phyloP scores from a whole-genome alignment of 2,888 invertebrate genomes.

The Cynaeus angustus region DNA sequence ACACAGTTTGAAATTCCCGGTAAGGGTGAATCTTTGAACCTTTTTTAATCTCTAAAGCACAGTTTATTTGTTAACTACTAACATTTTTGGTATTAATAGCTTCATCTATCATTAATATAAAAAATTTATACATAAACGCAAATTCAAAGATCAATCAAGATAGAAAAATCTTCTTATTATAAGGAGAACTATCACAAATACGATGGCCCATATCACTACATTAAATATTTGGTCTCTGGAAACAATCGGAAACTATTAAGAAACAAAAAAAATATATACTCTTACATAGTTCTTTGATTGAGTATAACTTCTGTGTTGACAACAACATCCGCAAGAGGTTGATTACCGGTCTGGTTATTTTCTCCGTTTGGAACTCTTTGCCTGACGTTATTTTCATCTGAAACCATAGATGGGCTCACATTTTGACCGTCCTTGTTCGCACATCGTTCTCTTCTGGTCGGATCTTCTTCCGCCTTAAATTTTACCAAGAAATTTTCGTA shows the following conservation, averaged over 20 bases:
- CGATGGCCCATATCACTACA: constrained; percentile 71
- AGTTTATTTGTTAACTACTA: constrained; percentile 11
- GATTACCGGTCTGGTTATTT: constrained; percentile 45
- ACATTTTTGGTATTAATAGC: constrained; percentile 19
- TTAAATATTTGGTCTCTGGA: constrained; percentile 73
- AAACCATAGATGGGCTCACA: constrained; percentile 42
- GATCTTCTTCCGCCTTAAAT: constrained; percentile 69
- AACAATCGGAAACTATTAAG: constrained; percentile 19
- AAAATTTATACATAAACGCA: constrained; percentile 32
- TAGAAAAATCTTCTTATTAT: constrained; percentile 73
- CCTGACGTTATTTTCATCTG: constrained; percentile 50
- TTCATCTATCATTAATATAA: constrained; percentile 16
- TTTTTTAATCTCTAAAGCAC: constrained; percentile 11
- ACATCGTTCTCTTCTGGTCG: constrained; percentile 58
- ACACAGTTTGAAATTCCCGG: too few species aligned
- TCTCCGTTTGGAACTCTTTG: constrained; percentile 51
- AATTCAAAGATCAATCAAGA: constrained; percentile 61
- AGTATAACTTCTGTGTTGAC: constrained; percentile 61
- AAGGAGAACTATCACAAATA: constrained; percentile 71
- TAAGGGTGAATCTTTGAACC: too few species aligned
- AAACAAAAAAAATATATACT: constrained; percentile 37
- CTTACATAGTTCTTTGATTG: constrained; percentile 67
- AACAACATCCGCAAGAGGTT: constrained; percentile 50
- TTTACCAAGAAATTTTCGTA: too few species aligned
- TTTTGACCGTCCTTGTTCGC: constrained; percentile 52